A percentile compares a stretch with the other conserved stretches of the same genome.
Conservation (phyloP, 2,888 invertebrate genomes). For the Priapulus caudatus region DNA sequence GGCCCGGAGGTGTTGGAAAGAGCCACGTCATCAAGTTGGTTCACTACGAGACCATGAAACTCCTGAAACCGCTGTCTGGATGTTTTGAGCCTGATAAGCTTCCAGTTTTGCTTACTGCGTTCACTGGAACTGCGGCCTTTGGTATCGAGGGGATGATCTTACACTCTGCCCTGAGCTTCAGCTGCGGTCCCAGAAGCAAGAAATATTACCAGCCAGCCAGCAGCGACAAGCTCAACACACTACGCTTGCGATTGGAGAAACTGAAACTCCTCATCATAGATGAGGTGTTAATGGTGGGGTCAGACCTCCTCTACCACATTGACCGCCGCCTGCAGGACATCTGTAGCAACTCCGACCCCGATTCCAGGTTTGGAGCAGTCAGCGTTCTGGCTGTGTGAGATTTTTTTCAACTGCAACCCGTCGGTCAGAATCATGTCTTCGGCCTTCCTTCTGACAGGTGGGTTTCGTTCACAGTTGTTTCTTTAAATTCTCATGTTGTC, state of each 20-base stretch:
- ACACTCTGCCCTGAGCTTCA: too few species aligned
- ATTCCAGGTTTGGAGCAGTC: slow-evolving; percentile 33
- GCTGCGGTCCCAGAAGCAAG: too few species aligned
- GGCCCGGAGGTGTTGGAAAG: slow-evolving; percentile 25
- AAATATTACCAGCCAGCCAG: too few species aligned
- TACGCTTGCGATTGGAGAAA: too few species aligned
- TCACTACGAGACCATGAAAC: too few species aligned
- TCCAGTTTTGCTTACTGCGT: slow-evolving; percentile 19
- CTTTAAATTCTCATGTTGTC: too few species aligned
- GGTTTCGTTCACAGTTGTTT: too few species aligned
- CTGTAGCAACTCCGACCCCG: slow-evolving; percentile 20
- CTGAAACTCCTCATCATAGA: slow-evolving; percentile 28
- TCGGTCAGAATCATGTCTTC: too few species aligned
- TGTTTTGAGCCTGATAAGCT: too few species aligned
- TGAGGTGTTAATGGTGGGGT: slow-evolving; percentile 32
- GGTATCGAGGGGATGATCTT: slow-evolving; percentile 26
- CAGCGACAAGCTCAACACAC: too few species aligned
- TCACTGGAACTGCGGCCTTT: slow-evolving; percentile 26
- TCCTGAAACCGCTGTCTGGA: too few species aligned
- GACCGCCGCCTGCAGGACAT: slow-evolving; percentile 30
- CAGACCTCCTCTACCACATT: slow-evolving; percentile 23
- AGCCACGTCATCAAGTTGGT: slow-evolving; percentile 17
- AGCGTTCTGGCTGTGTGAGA: slow-evolving; percentile 33
- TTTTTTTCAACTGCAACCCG: slow-evolving; percentile 31
- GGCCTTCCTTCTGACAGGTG: too few species aligned